Evolutionary conservation across 2,888 invertebrate species (phyloP), one percentile per base, ranked within the genome.

Genomic region (Cepaea hortensis): DNA sequence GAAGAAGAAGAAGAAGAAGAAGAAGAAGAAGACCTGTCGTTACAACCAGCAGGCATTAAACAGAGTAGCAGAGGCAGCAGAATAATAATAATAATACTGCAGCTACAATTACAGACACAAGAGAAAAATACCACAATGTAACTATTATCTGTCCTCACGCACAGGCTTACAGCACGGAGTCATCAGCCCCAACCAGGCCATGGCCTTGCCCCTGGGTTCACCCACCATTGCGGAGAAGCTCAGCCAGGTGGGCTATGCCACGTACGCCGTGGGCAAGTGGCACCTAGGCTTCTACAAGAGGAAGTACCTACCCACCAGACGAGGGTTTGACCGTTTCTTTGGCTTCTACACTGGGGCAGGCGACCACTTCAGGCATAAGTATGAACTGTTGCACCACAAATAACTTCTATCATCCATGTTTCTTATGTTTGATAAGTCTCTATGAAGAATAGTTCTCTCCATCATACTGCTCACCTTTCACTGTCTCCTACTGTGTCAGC

Each of bases 281-380:
- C 95, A 95, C 90, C 89, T 95, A 77, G 95, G 95, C 3, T 95
- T 93, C 89, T 95, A 95, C 90, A 92, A 93, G 85, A 90, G 92
- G 84, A 93, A 92, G 23, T 94, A 93, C 87, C 91, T 94, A 9
- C 95, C 95, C 20, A 93, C 93, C 5, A 90, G 90, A 70, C 89
- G 95, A 18, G 95, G 95, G 1, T 95, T 95, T 88, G 94, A 95
- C 89, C 92, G 94, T 15, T 95, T 94, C 88, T 94, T 93, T 89
- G 90, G 90, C 87, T 95, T 94, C 89, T 94, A 95, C 88, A 93
- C 92, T 50, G 94, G 94, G 2, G 88, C 90, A 84, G 93, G 92
- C 87, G 91, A 94, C 77, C 93, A 94, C 88, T 94, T 91, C 87
- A 92, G 89, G 0, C 93, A 94, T 81, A 85, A 55, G 85, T 85